Conservation (phyloP, 1,140 invertebrate species). For the Campoletis sonorensis region DNA sequence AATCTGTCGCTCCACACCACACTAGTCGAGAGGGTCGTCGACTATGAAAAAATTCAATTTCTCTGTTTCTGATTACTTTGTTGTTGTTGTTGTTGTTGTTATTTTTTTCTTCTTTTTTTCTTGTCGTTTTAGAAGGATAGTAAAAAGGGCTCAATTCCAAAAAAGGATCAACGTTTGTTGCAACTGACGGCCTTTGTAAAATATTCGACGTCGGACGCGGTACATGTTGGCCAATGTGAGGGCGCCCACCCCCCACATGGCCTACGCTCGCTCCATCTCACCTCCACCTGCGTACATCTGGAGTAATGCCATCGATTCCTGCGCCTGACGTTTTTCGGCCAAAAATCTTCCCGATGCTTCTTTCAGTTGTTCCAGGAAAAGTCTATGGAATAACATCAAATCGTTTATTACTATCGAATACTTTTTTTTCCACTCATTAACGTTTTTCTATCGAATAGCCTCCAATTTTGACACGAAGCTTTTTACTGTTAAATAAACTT, state of each 20-base stretch:
- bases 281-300: constrained; percentile 75
- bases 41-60: too few species aligned
- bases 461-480: too few species aligned
- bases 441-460: too few species aligned
- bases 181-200: constrained; percentile 72
- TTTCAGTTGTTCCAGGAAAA: constrained; percentile 88
- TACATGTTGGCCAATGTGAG: constrained; percentile 74
- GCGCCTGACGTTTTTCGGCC: constrained; percentile 87
- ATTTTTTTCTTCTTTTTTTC: neutral
- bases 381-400: constrained; percentile 73
- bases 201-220: constrained; percentile 71
- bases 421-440: too few species aligned
- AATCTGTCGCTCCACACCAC: too few species aligned
- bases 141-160: constrained; percentile 72
- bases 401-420: too few species aligned
- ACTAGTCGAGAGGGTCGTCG: too few species aligned
- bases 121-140: constrained; percentile 8
- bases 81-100: neutral
- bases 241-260: constrained; percentile 76
- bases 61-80: neutral
- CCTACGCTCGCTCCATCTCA: constrained; percentile 75
- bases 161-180: constrained; percentile 73
- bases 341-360: constrained; percentile 88
- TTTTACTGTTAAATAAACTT: too few species aligned
- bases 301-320: constrained; percentile 88